phyloP scores from a whole-genome alignment of 1,140 invertebrate genomes.

The Ridgeia piscesae region DNA sequence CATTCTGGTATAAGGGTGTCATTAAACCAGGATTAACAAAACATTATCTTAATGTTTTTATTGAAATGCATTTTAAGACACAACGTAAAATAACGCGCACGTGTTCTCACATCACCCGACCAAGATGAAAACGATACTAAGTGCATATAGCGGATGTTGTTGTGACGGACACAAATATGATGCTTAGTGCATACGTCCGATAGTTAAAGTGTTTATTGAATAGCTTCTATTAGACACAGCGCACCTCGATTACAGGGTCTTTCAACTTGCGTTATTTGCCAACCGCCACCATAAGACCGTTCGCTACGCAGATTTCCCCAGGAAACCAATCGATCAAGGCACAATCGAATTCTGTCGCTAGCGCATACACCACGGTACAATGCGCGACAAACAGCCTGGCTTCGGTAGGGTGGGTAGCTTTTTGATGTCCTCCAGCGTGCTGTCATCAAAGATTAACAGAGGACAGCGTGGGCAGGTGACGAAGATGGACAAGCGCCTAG shows the following conservation, averaged over 20 bases:
- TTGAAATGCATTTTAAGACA: too few relatives aligned
- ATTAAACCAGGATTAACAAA: too few relatives aligned
- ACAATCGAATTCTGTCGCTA: background rate
- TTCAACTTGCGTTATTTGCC: background rate
- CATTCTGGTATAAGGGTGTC: too few relatives aligned
- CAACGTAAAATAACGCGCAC: too few relatives aligned
- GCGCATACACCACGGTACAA: background rate
- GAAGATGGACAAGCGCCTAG: background rate
- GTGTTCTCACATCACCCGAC: too few relatives aligned
- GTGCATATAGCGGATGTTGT: background rate
- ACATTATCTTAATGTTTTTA: too few relatives aligned
- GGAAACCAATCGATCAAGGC: background rate
- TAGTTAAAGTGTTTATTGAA: background rate
- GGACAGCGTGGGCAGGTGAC: background rate
- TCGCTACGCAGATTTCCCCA: background rate
- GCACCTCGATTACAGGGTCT: background rate
- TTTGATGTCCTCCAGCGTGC: background rate
- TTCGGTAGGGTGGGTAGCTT: background rate
- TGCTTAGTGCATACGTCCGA: background rate
- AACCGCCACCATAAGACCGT: background rate
- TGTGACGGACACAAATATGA: background rate
- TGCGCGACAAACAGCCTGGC: background rate
- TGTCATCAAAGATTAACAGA: background rate
- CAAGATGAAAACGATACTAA: background rate
- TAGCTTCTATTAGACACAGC: background rate